Base-by-base conservation (phyloP, 2,888 invertebrate species). In the Cactoblastis cactorum region DNA sequence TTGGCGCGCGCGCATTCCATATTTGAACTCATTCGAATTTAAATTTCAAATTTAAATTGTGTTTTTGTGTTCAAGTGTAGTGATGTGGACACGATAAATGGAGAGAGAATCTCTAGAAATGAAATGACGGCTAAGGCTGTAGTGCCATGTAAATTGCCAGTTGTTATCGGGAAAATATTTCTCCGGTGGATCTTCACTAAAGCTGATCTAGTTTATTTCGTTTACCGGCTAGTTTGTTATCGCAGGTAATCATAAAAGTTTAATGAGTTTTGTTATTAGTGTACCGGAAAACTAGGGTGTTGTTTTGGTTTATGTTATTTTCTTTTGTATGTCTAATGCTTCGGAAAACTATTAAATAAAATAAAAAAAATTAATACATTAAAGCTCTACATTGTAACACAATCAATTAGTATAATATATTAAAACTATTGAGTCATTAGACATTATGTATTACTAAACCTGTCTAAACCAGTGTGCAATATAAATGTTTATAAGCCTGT, bases 161-260 rank as follows among this genome's bases (percentile, higher is more conserved):
- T 82, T 72, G 78, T 91, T 56, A 73, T 92, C 59, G 92, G 91
- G 60, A 91, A 91, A 67, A 81, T 91, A 62, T 74, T 92, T 41
- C 78, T 92, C 48, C 91, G 92, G 59, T 93, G 93, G 93, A 87
- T 93, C 52, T 87, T 92, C 63, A 91, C 91, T 52, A 92, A 91
- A 71, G 91, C 92, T 22, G 91, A 92, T 69, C 76, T 92, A 52
- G 88, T 92, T 73, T 90, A 91, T 68, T 86, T 93, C 67, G 85
- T 92, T 66, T 92, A 92, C 80, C 91, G 93, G 82, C 92, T 91
- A 67, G 92, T 92, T 68, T 55, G 58, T 41, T 53, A 45, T 38
- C 35, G 17, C 45, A 45, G 32, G 45, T 45, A 46, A 8, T 22
- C 4, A 43, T 14, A 11, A 4, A 24, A 41, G 6, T 24, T 43